Evolutionary conservation across 2,888 invertebrate species (phyloP).

Genomic region (Lagria hirta): DNA sequence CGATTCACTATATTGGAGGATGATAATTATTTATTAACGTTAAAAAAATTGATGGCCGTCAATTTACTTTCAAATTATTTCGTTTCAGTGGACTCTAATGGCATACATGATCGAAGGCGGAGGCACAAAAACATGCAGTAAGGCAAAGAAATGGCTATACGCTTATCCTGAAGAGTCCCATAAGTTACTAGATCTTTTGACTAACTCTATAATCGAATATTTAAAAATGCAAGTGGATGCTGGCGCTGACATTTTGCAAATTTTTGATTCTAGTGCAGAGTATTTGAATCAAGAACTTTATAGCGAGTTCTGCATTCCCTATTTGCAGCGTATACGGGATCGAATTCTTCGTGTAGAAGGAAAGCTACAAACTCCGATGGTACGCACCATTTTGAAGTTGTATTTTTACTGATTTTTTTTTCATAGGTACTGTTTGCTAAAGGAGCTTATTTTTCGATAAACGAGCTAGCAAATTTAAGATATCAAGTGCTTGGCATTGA

Average conservation of each 20-base stretch:
- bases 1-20: too few relatives aligned
- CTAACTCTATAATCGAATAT: slow-evolving; percentile 82
- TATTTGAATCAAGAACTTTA: slow-evolving; percentile 81
- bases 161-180: slow-evolving; percentile 76
- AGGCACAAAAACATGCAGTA: slow-evolving; percentile 87
- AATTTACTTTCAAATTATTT: slow-evolving; percentile 1
- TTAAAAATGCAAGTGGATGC: slow-evolving; percentile 85
- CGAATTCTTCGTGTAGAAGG: slow-evolving; percentile 67
- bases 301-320: slow-evolving; percentile 65
- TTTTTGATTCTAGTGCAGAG: slow-evolving; percentile 96
- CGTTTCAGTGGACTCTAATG: slow-evolving; percentile 87
- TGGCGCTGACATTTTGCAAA: slow-evolving; percentile 85
- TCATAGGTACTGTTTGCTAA: slow-evolving; percentile 86
- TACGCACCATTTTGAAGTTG: too few relatives aligned
- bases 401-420: slow-evolving; percentile 18
- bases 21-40: too few relatives aligned
- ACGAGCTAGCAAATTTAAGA: slow-evolving; percentile 71
- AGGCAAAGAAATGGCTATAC: slow-evolving; percentile 88
- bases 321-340: slow-evolving; percentile 73
- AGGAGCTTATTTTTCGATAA: slow-evolving; percentile 85
- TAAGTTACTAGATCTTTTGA: slow-evolving; percentile 72
- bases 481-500: slow-evolving; percentile 94
- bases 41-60: too few relatives aligned
- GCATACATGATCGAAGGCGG: slow-evolving; percentile 98
- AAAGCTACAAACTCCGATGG: slow-evolving; percentile 81